Percentiles rank a stretch among this genome's conserved stretches.
phyloP scores from a whole-genome alignment of 2,113 vertebrate genomes.

The Aldabrachelys gigantea region DNA sequence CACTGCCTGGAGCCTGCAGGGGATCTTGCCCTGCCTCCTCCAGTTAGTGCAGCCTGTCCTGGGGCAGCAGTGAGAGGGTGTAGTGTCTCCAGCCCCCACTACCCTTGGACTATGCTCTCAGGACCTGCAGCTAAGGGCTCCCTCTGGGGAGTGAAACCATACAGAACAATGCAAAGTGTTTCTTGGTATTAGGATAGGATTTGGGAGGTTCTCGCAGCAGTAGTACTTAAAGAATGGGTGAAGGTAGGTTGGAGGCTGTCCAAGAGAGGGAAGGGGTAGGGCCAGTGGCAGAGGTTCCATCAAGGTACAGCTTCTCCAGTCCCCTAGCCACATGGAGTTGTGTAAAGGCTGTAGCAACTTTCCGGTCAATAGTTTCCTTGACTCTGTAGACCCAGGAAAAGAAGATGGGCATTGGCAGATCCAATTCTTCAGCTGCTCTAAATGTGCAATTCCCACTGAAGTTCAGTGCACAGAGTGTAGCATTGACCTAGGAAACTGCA shows the following conservation, averaged over 20 bases:
- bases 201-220: not conserved
- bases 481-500: fast-evolving
- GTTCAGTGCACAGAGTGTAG: not conserved
- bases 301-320: not conserved
- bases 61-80: too few species aligned
- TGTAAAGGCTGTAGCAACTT: not conserved
- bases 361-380: fast-evolving
- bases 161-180: too few species aligned
- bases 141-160: too few species aligned
- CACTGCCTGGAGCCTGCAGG: too few species aligned
- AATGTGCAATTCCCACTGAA: fast-evolving
- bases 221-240: not conserved
- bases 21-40: too few species aligned
- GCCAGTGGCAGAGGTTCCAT: not conserved
- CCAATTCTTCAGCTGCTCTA: not conserved
- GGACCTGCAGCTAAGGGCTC: too few species aligned
- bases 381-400: fast-evolving
- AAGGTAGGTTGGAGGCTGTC: not conserved
- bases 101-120: too few species aligned
- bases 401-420: not conserved
- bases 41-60: too few species aligned
- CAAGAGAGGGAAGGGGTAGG: not conserved
- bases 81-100: too few species aligned
- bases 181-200: not conserved
- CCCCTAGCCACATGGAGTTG: fast-evolving